Conservation (phyloP, 2,888 invertebrate species). For the Gibbula magus region DNA sequence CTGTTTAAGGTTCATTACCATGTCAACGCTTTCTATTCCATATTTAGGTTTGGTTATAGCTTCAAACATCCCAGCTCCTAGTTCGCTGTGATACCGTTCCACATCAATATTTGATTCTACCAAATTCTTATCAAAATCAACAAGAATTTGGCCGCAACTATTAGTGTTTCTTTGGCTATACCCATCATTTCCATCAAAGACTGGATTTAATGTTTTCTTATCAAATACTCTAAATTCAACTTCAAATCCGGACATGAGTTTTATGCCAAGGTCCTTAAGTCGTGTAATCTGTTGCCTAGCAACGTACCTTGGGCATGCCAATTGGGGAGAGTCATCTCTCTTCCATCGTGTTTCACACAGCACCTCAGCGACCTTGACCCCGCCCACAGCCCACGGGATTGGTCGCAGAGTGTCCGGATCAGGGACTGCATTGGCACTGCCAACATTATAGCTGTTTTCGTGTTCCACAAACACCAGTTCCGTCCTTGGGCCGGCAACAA, state of each 20-base stretch:
- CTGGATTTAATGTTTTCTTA: background rate
- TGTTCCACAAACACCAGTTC: background rate
- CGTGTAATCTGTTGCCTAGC: background rate
- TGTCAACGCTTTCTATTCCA: background rate
- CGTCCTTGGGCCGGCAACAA: background rate
- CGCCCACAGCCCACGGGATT: background rate
- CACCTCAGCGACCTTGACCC: background rate
- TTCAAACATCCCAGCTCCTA: background rate
- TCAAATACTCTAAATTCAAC: background rate
- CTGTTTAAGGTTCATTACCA: background rate
- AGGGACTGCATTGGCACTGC: background rate
- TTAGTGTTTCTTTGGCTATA: background rate
- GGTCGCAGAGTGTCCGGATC: background rate
- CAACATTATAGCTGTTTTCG: background rate
- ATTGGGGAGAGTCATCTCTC: background rate
- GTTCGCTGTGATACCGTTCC: background rate
- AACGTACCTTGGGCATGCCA: constrained; percentile 1
- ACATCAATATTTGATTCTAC: background rate
- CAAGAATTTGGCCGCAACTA: background rate
- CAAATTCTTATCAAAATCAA: background rate
- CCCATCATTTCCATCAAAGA: background rate
- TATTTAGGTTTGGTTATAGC: constrained; percentile 2
- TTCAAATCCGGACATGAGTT: background rate
- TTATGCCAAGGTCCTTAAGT: background rate
- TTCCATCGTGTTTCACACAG: constrained; percentile 4